These are phyloP conservation scores for Antheraea pernyi DNA, from an alignment of 1,140 invertebrate genomes.

Conservation along the genomic window DNA sequence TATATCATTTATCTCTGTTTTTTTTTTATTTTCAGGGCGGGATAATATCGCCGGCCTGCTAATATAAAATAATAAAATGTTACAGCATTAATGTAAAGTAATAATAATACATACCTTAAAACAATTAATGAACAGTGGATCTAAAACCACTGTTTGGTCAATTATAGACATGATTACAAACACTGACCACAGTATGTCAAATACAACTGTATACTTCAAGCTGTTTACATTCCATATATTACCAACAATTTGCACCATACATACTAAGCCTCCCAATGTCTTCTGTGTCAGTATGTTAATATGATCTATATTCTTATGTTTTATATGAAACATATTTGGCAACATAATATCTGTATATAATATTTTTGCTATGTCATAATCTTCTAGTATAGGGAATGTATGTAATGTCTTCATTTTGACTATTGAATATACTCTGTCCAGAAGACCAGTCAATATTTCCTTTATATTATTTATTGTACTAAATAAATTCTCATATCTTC, in stretches of 20 bases:
- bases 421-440: conserved; percentile 60
- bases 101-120: conserved; percentile 52
- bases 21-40: too few relatives aligned
- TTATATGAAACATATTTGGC: conserved; percentile 50
- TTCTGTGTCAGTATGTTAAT: conserved; percentile 54
- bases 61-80: background rate
- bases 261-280: conserved; percentile 53
- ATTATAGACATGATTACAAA: conserved; percentile 53
- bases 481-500: conserved; percentile 53
- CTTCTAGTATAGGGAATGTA: conserved; percentile 65
- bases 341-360: conserved; percentile 39
- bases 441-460: conserved; percentile 48
- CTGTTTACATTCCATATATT: conserved; percentile 59
- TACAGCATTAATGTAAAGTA: background rate
- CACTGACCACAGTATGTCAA: conserved; percentile 61
- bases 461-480: conserved; percentile 56
- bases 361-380: conserved; percentile 44
- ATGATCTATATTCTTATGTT: conserved; percentile 28
- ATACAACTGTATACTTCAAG: conserved; percentile 50
- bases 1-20: too few relatives aligned
- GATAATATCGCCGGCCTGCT: too few relatives aligned
- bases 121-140: conserved; percentile 48
- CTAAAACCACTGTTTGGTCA: conserved; percentile 35
- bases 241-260: conserved; percentile 62
- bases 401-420: conserved; percentile 64